phyloP scores from a whole-genome alignment of 2,113 vertebrate species.

The Nycticryphes semicollaris region DNA sequence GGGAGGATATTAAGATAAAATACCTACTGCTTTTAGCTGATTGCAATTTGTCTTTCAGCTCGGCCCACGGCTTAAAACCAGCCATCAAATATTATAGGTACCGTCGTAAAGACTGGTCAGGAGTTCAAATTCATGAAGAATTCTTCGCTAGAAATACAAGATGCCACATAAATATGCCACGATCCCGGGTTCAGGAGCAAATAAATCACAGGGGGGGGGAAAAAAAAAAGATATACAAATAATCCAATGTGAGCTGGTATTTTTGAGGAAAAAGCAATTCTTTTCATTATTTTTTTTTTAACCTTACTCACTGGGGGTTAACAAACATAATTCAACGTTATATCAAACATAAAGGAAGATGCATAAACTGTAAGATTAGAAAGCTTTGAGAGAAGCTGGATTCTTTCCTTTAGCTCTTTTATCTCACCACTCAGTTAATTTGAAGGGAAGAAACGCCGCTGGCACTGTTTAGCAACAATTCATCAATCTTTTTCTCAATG shows the following conservation, averaged over 20 bases:
- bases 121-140: not conserved
- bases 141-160: not conserved
- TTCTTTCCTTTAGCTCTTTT: constrained; percentile 4
- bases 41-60: not conserved
- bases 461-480: constrained; percentile 12
- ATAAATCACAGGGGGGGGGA: not conserved
- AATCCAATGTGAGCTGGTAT: not conserved
- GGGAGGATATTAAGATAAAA: not conserved
- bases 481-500: not conserved
- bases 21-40: not conserved
- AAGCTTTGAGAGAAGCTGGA: not conserved
- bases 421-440: not conserved
- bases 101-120: not conserved
- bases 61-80: not conserved
- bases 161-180: not conserved
- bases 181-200: not conserved
- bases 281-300: not conserved
- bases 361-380: not conserved
- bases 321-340: not conserved
- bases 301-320: not conserved
- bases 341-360: constrained; percentile 16
- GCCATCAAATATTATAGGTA: not conserved
- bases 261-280: not conserved
- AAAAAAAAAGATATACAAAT: not conserved
- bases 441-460: not conserved